Evolutionary conservation across 2,113 vertebrate genomes (phyloP), one percentile per base, ranked within the genome.

Genomic region (Diadophis punctatus): DNA sequence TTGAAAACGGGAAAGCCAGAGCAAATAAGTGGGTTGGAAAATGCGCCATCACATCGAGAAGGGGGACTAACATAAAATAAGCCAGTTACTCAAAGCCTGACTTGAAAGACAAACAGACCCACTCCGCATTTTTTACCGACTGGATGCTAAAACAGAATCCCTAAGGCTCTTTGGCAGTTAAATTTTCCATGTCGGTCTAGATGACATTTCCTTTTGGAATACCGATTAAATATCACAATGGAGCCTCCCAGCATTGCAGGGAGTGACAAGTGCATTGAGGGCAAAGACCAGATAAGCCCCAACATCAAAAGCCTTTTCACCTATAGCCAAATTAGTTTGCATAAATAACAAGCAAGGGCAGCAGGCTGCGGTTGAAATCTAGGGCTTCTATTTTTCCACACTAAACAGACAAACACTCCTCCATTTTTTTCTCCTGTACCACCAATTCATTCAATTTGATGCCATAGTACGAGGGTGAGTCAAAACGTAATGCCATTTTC

Each of bases 121-220:
- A 51, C 23, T 86, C 88, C 46, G 0, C 86, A 51, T 91, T 95
- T 96, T 91, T 95, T 95, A 39, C 95, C 92, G 60, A 92, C 93
- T 95, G 86, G 60, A 95, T 93, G 88, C 60, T 88, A 93, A 94
- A 95, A 88, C 93, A 85, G 92, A 87, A 93, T 60, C 96, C 96
- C 94, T 94, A 94, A 96, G 95, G 94, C 96, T 94, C 18, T 86
- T 89, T 89, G 94, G 96, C 25, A 93, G 91, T 94, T 95, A 94
- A 93, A 95, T 96, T 96, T 96, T 95, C 94, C 94, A 95, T 94
- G 93, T 90, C 92, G 91, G 92, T 94, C 91, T 95, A 92, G 95
- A 86, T 96, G 93, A 95, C 94, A 96, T 96, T 97, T 96, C 93
- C 91, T 95, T 96, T 95, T 55, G 93, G 93, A 96, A 95, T 90